These are phyloP conservation scores for Lycocerus yunnanus DNA, from an alignment of 2,888 invertebrate genomes.

Conservation along the genomic window DNA sequence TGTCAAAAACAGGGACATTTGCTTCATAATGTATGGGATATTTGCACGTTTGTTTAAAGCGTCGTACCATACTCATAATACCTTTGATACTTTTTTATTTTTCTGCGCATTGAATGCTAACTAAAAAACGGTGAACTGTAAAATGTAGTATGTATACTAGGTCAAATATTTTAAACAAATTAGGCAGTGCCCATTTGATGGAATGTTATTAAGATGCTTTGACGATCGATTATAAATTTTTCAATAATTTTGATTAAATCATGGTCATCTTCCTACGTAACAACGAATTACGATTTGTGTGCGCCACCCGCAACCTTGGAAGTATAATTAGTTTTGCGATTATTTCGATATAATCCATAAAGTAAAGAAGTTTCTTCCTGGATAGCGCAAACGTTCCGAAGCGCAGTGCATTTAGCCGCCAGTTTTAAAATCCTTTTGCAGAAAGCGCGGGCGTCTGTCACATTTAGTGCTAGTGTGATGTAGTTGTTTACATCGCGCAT, in stretches of 20 bases:
- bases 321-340: constrained; percentile 17
- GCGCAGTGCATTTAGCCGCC: not conserved
- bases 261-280: constrained; percentile 19
- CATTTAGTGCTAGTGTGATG: constrained; percentile 1
- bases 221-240: not conserved
- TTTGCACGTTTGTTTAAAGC: no score
- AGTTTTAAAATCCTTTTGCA: not conserved
- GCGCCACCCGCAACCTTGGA: constrained; percentile 20
- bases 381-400: not conserved
- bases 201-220: not conserved
- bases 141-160: no score
- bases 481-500: not conserved
- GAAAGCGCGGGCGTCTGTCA: constrained; percentile 9
- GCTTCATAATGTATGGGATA: no score
- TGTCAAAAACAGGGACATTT: no score
- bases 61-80: no score
- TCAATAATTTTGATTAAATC: constrained; percentile 3
- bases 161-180: no score
- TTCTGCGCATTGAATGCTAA: not conserved
- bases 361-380: constrained; percentile 7
- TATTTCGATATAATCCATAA: constrained; percentile 20
- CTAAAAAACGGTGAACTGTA: not conserved
- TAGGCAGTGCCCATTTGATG: not conserved
- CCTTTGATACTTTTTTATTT: no score
- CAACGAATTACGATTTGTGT: constrained; percentile 5